Percentiles rank a stretch among this genome's conserved stretches.
phyloP scores from a whole-genome alignment of 2,888 invertebrate species.

The Hirudinaria manillensis region DNA sequence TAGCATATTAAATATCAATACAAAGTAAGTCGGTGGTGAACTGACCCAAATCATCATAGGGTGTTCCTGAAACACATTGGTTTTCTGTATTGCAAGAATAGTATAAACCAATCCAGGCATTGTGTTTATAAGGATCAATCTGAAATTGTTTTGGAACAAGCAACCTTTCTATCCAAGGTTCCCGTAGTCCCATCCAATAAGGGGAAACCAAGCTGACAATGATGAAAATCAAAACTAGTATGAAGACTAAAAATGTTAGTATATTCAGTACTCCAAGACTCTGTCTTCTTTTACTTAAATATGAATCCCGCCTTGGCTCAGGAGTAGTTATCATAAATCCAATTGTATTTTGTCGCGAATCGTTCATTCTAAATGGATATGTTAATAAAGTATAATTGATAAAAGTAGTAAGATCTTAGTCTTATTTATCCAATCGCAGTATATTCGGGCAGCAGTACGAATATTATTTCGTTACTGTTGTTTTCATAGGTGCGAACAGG shows the following conservation, averaged over 20 bases:
- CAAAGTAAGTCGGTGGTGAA: neutral
- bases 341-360: slow-evolving; percentile 9
- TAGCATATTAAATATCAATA: neutral
- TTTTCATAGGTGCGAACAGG: too few species aligned
- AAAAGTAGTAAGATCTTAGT: too few species aligned
- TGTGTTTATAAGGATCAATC: slow-evolving; percentile 20
- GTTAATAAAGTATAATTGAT: too few species aligned
- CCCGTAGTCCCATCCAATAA: slow-evolving; percentile 21
- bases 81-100: slow-evolving; percentile 24
- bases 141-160: slow-evolving; percentile 23
- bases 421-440: too few species aligned
- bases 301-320: neutral
- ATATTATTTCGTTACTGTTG: too few species aligned
- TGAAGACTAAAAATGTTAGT: slow-evolving; percentile 11
- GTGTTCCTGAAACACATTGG: slow-evolving; percentile 16
- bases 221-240: slow-evolving; percentile 1
- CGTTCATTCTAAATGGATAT: neutral
- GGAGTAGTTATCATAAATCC: slow-evolving; percentile 21
- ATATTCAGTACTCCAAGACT: slow-evolving; percentile 4
- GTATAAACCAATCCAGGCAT: slow-evolving; percentile 27
- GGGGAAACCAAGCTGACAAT: slow-evolving; percentile 17
- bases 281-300: neutral
- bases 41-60: slow-evolving; percentile 10
- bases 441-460: too few species aligned
- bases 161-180: slow-evolving; percentile 26